phyloP scores from a whole-genome alignment of 2,888 invertebrate species.

The Margaritifera margaritifera region DNA sequence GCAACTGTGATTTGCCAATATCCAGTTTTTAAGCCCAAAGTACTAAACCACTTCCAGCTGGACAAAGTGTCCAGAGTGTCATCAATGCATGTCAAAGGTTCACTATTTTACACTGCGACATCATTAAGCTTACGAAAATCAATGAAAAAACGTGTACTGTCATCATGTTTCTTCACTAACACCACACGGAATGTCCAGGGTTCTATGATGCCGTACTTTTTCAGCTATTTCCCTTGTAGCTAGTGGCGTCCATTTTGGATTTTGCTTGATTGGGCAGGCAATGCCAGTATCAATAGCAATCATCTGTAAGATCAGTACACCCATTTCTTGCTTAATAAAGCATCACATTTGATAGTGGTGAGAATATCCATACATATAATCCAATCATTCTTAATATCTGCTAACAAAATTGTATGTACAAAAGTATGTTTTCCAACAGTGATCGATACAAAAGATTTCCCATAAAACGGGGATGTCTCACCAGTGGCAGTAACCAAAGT shows the following conservation, averaged over 20 bases:
- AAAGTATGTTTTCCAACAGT: too few relatives aligned
- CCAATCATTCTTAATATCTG: too few relatives aligned
- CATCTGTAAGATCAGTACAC: not conserved
- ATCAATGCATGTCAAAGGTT: slow-evolving; percentile 18
- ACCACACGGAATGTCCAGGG: slow-evolving; percentile 9
- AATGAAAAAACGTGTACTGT: slow-evolving; percentile 1
- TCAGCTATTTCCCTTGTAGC: slow-evolving; percentile 12
- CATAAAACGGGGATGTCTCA: too few relatives aligned
- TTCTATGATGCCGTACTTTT: slow-evolving; percentile 16
- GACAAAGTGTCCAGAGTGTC: slow-evolving; percentile 11
- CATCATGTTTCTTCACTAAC: slow-evolving; percentile 14
- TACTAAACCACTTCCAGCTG: slow-evolving; percentile 17
- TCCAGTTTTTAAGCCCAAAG: slow-evolving; percentile 8
- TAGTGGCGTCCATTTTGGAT: slow-evolving; percentile 8
- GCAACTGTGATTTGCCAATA: slow-evolving; percentile 18
- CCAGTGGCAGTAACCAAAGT: too few relatives aligned
- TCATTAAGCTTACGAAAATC: slow-evolving; percentile 5
- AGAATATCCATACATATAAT: too few relatives aligned
- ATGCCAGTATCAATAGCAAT: slow-evolving; percentile 2
- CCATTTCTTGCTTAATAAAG: not conserved
- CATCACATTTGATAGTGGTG: too few relatives aligned
- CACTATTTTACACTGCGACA: not conserved
- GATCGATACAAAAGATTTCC: too few relatives aligned
- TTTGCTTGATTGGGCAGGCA: slow-evolving; percentile 6
- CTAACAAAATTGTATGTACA: too few relatives aligned